phyloP scores from a whole-genome alignment of 1,140 invertebrate species.

The Drosophila santomea region DNA sequence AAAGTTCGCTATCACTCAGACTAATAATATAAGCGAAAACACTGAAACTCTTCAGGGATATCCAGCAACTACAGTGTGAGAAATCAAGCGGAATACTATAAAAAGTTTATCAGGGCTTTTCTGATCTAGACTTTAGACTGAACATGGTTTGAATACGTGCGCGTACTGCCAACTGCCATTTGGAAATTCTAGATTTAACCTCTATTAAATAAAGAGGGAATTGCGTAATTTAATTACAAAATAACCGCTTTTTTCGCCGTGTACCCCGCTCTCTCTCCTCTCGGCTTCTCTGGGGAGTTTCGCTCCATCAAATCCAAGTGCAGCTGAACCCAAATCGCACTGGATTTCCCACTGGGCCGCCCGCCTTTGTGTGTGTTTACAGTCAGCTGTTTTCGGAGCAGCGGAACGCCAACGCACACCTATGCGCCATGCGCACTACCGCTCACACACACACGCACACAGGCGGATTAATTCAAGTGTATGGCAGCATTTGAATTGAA shows the following conservation, averaged over 20 bases:
- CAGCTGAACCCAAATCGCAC: slow-evolving; percentile 41
- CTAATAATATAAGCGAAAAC: slow-evolving; percentile 9
- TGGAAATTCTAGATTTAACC: neutral
- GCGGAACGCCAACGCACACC: slow-evolving; percentile 9
- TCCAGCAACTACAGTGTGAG: neutral
- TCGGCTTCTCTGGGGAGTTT: neutral
- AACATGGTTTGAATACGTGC: neutral
- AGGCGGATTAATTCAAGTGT: slow-evolving; percentile 34
- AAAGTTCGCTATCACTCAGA: slow-evolving; percentile 33
- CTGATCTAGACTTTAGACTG: too few species aligned
- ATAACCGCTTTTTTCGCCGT: slow-evolving; percentile 4
- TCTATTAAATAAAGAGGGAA: neutral
- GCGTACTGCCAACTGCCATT: neutral
- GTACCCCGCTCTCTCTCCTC: neutral
- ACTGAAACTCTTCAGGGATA: neutral
- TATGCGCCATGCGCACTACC: slow-evolving; percentile 12
- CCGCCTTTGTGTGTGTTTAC: slow-evolving; percentile 57
- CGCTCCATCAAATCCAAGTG: slow-evolving; percentile 37
- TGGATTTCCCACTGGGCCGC: slow-evolving; percentile 43
- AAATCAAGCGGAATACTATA: neutral
- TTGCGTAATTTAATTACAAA: neutral
- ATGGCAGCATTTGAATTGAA: slow-evolving; percentile 48
- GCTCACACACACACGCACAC: slow-evolving; percentile 14
- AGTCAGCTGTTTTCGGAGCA: slow-evolving; percentile 61
- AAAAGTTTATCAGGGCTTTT: too few species aligned